A percentile compares a stretch with the other conserved stretches of the same genome.
Conservation (phyloP, 2,797 vertebrate species). For the Tapera naevia region DNA sequence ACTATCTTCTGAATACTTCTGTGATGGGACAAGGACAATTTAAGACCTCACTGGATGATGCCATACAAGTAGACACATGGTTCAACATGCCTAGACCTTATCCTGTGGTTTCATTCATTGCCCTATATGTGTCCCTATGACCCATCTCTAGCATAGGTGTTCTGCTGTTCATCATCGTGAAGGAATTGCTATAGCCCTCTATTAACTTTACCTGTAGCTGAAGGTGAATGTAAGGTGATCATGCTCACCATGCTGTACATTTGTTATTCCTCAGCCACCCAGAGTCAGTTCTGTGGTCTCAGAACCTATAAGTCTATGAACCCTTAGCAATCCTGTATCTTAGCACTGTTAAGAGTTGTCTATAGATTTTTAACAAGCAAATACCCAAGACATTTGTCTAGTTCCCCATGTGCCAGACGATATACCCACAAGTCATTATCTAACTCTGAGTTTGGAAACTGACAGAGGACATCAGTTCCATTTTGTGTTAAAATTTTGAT, state of each 20-base stretch:
- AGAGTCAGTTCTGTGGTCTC: background rate
- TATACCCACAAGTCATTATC: background rate
- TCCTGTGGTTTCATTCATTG: background rate
- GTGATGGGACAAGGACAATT: background rate
- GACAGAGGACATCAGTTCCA: background rate
- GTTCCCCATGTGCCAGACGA: background rate
- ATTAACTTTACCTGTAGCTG: background rate
- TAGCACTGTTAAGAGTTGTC: background rate
- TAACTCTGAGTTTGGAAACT: background rate
- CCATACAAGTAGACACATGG: fast-evolving
- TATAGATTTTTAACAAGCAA: background rate
- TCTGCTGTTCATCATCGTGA: background rate
- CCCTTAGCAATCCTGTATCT: background rate
- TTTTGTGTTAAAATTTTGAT: background rate
- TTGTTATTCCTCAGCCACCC: background rate
- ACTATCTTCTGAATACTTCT: background rate
- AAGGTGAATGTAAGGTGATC: background rate
- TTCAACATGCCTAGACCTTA: background rate
- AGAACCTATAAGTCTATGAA: background rate
- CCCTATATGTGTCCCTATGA: background rate
- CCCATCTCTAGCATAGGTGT: background rate
- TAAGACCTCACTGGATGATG: background rate
- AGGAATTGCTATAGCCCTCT: background rate
- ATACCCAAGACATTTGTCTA: background rate
- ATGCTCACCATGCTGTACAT: background rate